phyloP scores from a whole-genome alignment of 2,888 invertebrate species.

The Acleris laterana region DNA sequence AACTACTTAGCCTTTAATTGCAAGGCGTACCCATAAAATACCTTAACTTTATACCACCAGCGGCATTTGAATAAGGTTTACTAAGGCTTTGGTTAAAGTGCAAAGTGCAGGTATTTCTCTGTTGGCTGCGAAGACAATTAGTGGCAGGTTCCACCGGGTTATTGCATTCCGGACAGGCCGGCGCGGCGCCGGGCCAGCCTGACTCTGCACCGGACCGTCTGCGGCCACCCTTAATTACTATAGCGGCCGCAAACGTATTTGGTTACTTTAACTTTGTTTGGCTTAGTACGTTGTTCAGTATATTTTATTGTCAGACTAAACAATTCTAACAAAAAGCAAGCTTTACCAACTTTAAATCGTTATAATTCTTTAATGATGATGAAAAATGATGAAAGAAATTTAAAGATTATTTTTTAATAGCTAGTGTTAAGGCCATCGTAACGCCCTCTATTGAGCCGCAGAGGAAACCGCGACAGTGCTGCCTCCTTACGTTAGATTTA shows the following conservation, averaged over 20 bases:
- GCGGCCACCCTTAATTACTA: slow-evolving; percentile 17
- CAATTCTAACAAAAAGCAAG: no score
- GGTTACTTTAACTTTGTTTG: neutral
- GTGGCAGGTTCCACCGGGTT: neutral
- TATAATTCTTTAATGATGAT: no score
- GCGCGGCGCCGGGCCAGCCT: slow-evolving; percentile 5
- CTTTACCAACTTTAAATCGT: no score
- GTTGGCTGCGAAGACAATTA: neutral
- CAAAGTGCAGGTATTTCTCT: slow-evolving; percentile 1
- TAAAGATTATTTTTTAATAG: no score
- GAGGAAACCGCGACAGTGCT: no score
- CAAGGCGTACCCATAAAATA: neutral
- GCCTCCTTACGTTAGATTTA: no score
- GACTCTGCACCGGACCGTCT: slow-evolving; percentile 4
- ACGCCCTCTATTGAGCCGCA: no score
- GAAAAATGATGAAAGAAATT: no score
- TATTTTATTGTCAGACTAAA: no score
- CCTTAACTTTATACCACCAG: neutral
- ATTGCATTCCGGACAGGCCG: slow-evolving; percentile 16
- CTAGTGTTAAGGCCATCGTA: no score
- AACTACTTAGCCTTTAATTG: no score
- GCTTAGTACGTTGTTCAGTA: neutral
- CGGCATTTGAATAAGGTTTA: neutral
- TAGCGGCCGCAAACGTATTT: slow-evolving; percentile 3
- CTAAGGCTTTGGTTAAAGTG: neutral